phyloP scores from a whole-genome alignment of 2,113 vertebrate species.

The Pyrgilauda ruficollis region DNA sequence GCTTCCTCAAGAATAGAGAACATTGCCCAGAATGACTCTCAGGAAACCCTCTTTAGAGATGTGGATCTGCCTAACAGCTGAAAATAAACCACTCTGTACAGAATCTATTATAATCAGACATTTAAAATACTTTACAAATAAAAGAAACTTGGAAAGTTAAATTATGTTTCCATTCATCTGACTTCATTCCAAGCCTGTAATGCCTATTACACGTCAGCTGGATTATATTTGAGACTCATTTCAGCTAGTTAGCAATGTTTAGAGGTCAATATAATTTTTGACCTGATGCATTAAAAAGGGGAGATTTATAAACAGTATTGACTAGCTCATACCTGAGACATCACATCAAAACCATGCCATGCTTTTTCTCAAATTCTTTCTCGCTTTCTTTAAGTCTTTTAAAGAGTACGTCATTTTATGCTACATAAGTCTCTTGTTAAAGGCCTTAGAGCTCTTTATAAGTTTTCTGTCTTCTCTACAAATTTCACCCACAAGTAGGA shows the following conservation, averaged over 20 bases:
- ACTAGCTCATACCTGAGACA: background rate
- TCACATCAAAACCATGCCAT: background rate
- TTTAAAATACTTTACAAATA: background rate
- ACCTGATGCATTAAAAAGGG: background rate
- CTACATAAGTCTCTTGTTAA: background rate
- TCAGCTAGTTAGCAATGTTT: background rate
- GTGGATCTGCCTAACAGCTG: background rate
- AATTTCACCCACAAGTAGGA: background rate
- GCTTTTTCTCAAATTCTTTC: background rate
- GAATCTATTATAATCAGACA: background rate
- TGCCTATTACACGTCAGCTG: background rate
- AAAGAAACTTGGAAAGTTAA: constrained; percentile 7
- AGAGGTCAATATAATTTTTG: background rate
- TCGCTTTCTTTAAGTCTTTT: background rate
- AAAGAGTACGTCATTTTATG: background rate
- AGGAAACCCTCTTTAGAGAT: background rate
- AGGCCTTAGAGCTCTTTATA: background rate
- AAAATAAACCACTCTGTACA: background rate
- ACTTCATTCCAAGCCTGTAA: background rate
- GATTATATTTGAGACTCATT: background rate
- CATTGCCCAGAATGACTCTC: background rate
- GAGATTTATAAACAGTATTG: background rate
- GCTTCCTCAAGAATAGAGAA: background rate
- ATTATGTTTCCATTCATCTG: constrained; percentile 5
- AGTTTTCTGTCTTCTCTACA: background rate